phyloP scores from a whole-genome alignment of 2,888 invertebrate species.

The Hirudinaria manillensis region DNA sequence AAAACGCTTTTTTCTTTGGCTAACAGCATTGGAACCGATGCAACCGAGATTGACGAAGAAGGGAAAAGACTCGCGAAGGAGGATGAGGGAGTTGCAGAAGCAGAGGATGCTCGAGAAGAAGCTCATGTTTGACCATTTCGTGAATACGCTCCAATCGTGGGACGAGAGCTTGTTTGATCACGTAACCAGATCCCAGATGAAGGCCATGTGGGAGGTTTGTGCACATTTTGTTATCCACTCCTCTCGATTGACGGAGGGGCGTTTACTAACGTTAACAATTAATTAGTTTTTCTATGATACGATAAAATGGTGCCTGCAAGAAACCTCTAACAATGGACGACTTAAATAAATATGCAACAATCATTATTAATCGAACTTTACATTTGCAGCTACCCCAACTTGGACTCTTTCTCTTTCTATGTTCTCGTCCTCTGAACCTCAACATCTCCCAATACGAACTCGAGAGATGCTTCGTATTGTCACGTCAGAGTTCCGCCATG shows the following conservation, averaged over 20 bases:
- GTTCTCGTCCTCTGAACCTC: constrained; percentile 56
- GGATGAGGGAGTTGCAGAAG: constrained; percentile 47
- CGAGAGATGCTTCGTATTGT: constrained; percentile 60
- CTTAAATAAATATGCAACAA: too few species aligned
- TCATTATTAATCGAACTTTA: not conserved
- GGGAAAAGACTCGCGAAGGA: constrained; percentile 49
- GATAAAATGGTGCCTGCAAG: not conserved
- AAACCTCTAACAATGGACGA: too few species aligned
- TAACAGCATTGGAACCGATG: too few species aligned
- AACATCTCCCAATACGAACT: constrained; percentile 61
- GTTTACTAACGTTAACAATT: not conserved
- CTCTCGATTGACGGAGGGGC: not conserved
- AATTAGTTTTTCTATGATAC: not conserved
- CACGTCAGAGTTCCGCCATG: constrained; percentile 58
- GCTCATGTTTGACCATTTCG: constrained; percentile 54
- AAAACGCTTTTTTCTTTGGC: too few species aligned
- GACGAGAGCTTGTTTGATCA: constrained; percentile 55
- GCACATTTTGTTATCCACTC: not conserved
- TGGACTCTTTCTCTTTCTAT: constrained; percentile 59
- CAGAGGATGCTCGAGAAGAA: constrained; percentile 51
- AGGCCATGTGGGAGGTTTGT: constrained; percentile 61
- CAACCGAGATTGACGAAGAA: not conserved
- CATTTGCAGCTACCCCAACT: constrained; percentile 59
- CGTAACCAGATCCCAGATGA: constrained; percentile 54
- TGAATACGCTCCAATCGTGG: constrained; percentile 55